Conservation (phyloP, 2,113 vertebrate genomes). For the Trogon melanurus region DNA sequence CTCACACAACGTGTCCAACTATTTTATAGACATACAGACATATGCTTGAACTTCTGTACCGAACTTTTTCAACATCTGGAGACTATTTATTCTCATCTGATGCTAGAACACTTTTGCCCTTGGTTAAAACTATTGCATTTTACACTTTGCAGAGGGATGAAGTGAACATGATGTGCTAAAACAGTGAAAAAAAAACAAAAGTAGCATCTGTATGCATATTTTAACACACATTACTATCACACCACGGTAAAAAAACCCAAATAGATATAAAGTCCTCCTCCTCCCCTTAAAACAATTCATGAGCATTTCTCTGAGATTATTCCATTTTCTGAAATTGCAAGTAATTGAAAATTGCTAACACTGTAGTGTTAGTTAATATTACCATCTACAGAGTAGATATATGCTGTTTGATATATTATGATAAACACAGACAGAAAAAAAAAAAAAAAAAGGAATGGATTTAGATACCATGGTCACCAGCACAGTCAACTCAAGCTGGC, state of each 20-base stretch:
- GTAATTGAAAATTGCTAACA: conserved; percentile 75
- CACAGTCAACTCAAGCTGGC: background rate
- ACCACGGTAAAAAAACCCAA: background rate
- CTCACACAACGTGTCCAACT: background rate
- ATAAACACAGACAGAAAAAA: background rate
- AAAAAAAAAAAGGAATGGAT: background rate
- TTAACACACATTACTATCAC: background rate
- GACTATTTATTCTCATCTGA: background rate
- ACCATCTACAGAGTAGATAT: conserved; percentile 95
- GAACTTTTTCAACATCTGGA: background rate
- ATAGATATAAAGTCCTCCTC: background rate
- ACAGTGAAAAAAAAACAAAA: background rate
- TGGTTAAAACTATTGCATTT: background rate
- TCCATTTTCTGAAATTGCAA: background rate
- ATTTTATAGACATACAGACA: background rate
- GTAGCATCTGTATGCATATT: background rate
- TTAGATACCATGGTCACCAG: background rate
- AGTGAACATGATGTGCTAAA: background rate
- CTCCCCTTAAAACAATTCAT: background rate
- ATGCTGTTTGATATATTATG: conserved; percentile 81
- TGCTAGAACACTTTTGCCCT: background rate
- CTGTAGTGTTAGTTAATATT: conserved; percentile 82
- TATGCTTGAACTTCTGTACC: background rate
- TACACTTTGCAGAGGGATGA: background rate
- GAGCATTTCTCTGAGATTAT: background rate